A percentile compares a stretch with the other conserved stretches of the same genome.
Conservation (phyloP, 2,113 vertebrate genomes). For the Marmota flaviventris region DNA sequence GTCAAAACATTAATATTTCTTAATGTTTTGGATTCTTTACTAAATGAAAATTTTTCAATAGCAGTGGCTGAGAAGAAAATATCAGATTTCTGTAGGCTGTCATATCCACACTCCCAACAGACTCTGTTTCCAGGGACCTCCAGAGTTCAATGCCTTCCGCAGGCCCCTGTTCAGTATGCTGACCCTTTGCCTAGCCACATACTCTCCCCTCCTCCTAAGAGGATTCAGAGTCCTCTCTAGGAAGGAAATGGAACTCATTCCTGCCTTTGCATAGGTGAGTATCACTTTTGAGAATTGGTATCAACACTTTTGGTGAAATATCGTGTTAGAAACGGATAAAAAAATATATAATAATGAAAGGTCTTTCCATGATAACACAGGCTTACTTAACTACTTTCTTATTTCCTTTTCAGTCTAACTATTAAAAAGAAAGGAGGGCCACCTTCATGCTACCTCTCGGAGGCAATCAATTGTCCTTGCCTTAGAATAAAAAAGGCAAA, state of each 20-base stretch:
- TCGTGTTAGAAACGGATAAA: slow-evolving; percentile 6
- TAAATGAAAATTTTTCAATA: slow-evolving; percentile 33
- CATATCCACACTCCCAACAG: neutral
- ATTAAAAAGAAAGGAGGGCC: slow-evolving; percentile 48
- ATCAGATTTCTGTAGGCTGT: neutral
- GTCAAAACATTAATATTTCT: slow-evolving; percentile 62
- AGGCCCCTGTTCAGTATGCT: neutral
- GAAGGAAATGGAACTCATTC: neutral
- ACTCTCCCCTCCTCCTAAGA: neutral
- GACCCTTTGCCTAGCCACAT: neutral
- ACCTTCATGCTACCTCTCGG: neutral
- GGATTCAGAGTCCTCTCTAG: neutral
- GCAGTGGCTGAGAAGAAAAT: neutral
- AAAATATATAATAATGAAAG: slow-evolving; percentile 49
- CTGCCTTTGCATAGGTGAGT: neutral
- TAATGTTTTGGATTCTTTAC: slow-evolving; percentile 64
- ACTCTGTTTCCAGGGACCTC: neutral
- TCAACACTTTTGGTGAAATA: neutral
- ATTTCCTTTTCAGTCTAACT: slow-evolving; percentile 66
- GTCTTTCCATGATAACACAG: neutral
- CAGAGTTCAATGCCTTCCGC: neutral
- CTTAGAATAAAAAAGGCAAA: slow-evolving; percentile 30
- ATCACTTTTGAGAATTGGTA: neutral
- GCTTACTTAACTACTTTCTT: slow-evolving; percentile 35
- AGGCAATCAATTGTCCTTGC: neutral